These are phyloP conservation scores for Acanthurus lineatus DNA, from an alignment of 2,797 vertebrate genomes.

Conservation along the genomic window DNA sequence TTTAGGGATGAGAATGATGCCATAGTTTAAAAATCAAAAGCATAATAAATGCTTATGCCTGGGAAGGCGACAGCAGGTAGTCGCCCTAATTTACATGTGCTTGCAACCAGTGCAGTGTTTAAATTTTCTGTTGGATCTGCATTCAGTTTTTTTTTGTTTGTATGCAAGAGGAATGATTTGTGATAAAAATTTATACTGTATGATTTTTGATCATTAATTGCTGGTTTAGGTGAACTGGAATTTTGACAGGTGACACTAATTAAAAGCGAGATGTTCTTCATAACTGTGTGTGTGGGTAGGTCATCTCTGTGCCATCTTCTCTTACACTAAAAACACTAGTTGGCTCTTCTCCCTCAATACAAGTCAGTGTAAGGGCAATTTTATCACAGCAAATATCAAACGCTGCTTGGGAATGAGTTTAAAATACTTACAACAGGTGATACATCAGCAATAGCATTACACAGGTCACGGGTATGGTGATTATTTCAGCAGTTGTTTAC, in stretches of 20 bases:
- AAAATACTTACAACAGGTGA: constrained; percentile 9
- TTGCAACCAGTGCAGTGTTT: constrained; percentile 66
- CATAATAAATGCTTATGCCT: constrained; percentile 69
- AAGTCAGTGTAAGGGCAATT: constrained; percentile 36
- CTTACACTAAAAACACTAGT: constrained; percentile 44
- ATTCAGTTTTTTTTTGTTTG: constrained; percentile 56
- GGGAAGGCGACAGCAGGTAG: constrained; percentile 61
- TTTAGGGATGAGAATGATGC: constrained; percentile 64
- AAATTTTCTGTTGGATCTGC: constrained; percentile 67
- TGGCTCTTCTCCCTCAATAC: constrained; percentile 36
- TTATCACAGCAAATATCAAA: constrained; percentile 4
- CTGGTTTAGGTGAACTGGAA: constrained; percentile 73
- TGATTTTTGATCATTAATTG: constrained; percentile 47
- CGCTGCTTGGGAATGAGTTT: constrained; percentile 34
- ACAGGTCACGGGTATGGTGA: constrained; percentile 12
- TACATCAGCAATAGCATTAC: neutral
- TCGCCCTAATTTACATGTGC: constrained; percentile 67
- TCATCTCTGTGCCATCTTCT: constrained; percentile 62
- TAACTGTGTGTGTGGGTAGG: neutral
- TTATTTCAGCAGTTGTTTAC: neutral
- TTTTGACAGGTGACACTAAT: constrained; percentile 76
- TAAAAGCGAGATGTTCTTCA: constrained; percentile 44
- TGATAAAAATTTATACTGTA: constrained; percentile 19
- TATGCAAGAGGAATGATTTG: constrained; percentile 63
- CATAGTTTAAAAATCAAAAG: constrained; percentile 66